A percentile compares a stretch with the other conserved stretches of the same genome.
These are phyloP conservation scores for Habropoda laboriosa DNA, from an alignment of 1,140 invertebrate species.

Conservation along the genomic window DNA sequence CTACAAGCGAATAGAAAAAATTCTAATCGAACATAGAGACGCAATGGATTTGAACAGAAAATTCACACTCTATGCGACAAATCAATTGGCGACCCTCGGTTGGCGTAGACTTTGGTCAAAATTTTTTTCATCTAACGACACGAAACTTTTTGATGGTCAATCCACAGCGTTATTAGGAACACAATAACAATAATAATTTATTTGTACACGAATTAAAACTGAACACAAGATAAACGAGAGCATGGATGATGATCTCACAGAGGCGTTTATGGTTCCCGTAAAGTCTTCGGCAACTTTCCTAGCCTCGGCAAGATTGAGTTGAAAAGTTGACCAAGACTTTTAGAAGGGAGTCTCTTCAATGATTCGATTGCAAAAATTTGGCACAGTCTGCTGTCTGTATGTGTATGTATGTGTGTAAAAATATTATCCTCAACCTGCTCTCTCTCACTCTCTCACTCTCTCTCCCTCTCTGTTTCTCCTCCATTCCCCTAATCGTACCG, in stretches of 20 bases:
- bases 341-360: constrained; percentile 52
- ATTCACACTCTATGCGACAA: too few species aligned
- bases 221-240: constrained; percentile 55
- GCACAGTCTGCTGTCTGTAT: constrained; percentile 70
- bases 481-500: constrained; percentile 12
- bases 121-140: constrained; percentile 18
- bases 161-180: constrained; percentile 55
- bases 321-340: constrained; percentile 26
- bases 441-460: constrained; percentile 29
- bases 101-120: constrained; percentile 47
- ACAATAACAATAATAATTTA: constrained; percentile 59
- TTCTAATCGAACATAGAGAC: constrained; percentile 4
- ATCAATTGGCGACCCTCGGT: constrained; percentile 7
- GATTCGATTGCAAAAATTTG: constrained; percentile 71
- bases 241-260: not conserved
- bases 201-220: constrained; percentile 51
- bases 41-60: constrained; percentile 17
- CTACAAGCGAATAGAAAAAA: constrained; percentile 41
- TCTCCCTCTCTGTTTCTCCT: constrained; percentile 8
- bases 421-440: constrained; percentile 61
- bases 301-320: too few species aligned
- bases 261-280: not conserved
- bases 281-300: not conserved
- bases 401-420: too few species aligned
- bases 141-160: constrained; percentile 23